Base-by-base conservation (phyloP, 2,797 vertebrate genomes). In the Pyrrhura leucotis region DNA sequence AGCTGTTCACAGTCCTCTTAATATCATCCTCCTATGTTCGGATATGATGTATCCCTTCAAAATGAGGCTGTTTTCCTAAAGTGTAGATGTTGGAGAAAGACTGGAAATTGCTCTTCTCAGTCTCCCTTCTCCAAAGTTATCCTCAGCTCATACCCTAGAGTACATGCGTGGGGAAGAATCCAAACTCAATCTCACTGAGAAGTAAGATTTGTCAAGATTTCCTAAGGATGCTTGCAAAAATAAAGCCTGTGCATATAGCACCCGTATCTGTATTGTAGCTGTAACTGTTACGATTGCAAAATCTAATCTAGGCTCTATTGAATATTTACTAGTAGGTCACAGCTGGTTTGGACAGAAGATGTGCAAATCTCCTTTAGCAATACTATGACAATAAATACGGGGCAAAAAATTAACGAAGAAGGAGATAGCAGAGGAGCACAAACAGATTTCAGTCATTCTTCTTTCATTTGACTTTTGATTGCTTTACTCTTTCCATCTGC, bases 301-400 rank as follows among this genome's bases (percentile, higher is more conserved):
- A 92, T 77, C 94, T 93, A 90, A 95, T 95, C 95, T 66, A 65
- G 78, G 51, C 62, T 95, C 76, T 88, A 65, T 29, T 92, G 90
- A 95, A 81, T 96, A 95, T 95, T 95, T 95, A 94, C 89, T 92
- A 89, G 92, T 28, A 93, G 93, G 88, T 88, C 93, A 96, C 88
- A 91, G 82, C 94, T 94, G 84, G 85, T 74, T 65, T 78, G 85
- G 90, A 93, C 59, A 75, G 83, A 82, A 85, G 80, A 95, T 72
- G 88, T 83, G 48, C 72, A 91, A 80, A 93, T 93, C 78, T 90
- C 82, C 74, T 95, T 88, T 71, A 81, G 74, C 91, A 95, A 94
- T 0, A 1, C 81, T 94, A 61, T 31, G 66, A 92, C 85, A 96
- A 88, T 78, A 95, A 89, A 94, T 44, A 79, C 0, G 1, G 67